Percentiles rank a stretch among this genome's conserved stretches.
phyloP scores from a whole-genome alignment of 2,888 invertebrate genomes.

The Tricholauxania praeusta region DNA sequence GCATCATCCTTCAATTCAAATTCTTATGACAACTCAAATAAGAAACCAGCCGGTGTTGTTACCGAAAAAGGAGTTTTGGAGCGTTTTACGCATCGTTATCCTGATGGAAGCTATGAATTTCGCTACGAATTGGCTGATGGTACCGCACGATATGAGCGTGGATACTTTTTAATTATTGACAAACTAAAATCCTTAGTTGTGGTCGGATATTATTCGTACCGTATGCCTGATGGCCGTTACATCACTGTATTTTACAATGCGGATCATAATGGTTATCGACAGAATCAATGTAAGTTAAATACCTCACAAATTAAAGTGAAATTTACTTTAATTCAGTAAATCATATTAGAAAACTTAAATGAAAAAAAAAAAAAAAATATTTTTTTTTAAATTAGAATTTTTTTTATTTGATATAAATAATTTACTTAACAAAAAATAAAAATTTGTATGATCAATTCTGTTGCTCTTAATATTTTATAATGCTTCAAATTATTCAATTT shows the following conservation, averaged over 20 bases:
- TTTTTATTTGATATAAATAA: too few species aligned
- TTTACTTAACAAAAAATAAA: too few species aligned
- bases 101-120: slow-evolving; percentile 64
- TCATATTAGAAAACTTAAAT: too few species aligned
- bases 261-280: slow-evolving; percentile 62
- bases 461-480: too few species aligned
- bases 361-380: too few species aligned
- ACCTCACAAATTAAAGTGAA: too few species aligned
- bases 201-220: slow-evolving; percentile 63
- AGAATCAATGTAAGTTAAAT: slow-evolving; percentile 61
- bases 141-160: slow-evolving; percentile 63
- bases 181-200: slow-evolving; percentile 60
- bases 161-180: slow-evolving; percentile 58
- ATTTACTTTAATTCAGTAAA: neutral
- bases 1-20: too few species aligned
- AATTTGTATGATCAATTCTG: too few species aligned
- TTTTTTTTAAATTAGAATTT: too few species aligned
- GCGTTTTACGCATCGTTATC: slow-evolving; percentile 59
- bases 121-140: slow-evolving; percentile 62
- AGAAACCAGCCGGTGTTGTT: neutral
- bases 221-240: slow-evolving; percentile 58
- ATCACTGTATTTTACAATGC: slow-evolving; percentile 66
- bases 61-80: slow-evolving; percentile 51
- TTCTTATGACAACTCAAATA: too few species aligned
- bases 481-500: slow-evolving; percentile 28